phyloP scores from a whole-genome alignment of 2,888 invertebrate genomes.

The Kryphioiulus occultus region DNA sequence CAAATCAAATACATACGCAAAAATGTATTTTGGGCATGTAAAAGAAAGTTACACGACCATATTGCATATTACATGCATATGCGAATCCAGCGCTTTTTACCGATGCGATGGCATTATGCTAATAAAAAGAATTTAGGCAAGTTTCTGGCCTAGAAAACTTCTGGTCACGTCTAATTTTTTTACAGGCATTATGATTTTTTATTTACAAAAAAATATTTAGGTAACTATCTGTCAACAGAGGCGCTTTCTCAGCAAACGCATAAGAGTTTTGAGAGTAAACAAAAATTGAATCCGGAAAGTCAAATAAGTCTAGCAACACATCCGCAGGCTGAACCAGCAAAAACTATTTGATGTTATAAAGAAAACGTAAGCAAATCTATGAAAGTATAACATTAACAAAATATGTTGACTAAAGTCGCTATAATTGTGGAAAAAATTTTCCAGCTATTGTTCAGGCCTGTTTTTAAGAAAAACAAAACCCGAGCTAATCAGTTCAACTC shows the following conservation, averaged over 20 bases:
- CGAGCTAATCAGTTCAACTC: too few species aligned
- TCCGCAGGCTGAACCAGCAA: background rate
- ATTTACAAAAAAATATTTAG: background rate
- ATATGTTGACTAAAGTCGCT: too few species aligned
- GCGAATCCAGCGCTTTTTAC: background rate
- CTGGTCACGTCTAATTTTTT: background rate
- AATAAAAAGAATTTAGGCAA: background rate
- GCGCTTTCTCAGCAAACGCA: background rate
- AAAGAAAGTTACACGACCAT: background rate
- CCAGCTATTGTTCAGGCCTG: too few species aligned
- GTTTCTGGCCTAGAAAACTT: background rate
- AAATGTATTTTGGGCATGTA: constrained; percentile 8
- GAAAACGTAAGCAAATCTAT: constrained; percentile 10
- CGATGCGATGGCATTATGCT: background rate
- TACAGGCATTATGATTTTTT: background rate
- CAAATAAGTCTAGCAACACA: background rate
- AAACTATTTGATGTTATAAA: background rate
- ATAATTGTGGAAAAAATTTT: too few species aligned
- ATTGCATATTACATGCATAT: background rate
- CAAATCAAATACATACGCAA: constrained; percentile 18
- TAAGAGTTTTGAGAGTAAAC: background rate
- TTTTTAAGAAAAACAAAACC: too few species aligned
- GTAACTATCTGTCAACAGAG: background rate
- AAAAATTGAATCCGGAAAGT: background rate
- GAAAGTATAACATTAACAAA: background rate